phyloP scores from a whole-genome alignment of 2,797 vertebrate species.

The Trachops cirrhosus region DNA sequence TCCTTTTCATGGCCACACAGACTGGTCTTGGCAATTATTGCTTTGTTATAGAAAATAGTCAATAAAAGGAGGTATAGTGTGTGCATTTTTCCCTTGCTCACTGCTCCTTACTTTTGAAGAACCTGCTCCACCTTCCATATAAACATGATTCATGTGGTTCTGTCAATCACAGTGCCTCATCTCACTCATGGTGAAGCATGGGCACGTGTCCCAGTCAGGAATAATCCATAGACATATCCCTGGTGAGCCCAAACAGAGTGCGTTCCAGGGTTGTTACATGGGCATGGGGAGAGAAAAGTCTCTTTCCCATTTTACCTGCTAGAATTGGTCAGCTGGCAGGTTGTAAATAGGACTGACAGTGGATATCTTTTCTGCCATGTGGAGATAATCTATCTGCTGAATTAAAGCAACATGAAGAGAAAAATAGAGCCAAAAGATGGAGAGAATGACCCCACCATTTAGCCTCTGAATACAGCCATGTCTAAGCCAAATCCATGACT shows the following conservation, averaged over 20 bases:
- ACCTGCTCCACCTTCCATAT: not conserved
- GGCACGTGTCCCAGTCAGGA: not conserved
- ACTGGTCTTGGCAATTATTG: not conserved
- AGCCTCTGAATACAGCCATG: not conserved
- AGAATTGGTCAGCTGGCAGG: not conserved
- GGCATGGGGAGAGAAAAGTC: not conserved
- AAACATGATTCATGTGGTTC: not conserved
- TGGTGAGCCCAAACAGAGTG: not conserved
- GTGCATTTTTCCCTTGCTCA: not conserved
- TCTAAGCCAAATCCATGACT: not conserved
- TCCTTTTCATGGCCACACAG: not conserved
- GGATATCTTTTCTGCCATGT: not conserved
- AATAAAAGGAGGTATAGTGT: not conserved
- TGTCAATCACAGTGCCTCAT: not conserved
- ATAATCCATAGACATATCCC: not conserved
- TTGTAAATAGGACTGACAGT: not conserved
- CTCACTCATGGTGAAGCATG: not conserved
- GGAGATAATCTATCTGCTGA: conserved; percentile 42
- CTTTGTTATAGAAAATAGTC: not conserved
- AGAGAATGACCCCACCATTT: not conserved
- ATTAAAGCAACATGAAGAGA: conserved; percentile 3
- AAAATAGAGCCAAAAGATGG: not conserved
- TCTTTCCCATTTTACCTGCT: not conserved
- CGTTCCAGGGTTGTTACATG: not conserved
- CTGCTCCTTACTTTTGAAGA: not conserved